Conservation (phyloP, 2,797 vertebrate species). For the Sebastes reedi region DNA sequence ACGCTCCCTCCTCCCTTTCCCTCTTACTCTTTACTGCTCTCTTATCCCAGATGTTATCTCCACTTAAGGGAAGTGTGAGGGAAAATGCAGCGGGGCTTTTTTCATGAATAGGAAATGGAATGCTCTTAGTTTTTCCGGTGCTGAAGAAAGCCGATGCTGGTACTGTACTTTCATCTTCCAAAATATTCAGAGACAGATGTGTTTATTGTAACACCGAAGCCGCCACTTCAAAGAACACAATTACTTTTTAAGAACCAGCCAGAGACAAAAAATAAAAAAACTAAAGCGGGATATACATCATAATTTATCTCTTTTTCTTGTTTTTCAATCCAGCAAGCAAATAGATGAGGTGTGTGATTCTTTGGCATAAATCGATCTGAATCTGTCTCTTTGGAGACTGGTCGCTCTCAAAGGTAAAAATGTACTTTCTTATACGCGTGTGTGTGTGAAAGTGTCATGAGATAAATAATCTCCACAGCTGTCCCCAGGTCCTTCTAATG, state of each 20-base stretch:
- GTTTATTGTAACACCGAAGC: neutral
- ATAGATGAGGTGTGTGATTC: neutral
- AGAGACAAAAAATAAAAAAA: neutral
- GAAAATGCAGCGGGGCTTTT: constrained; percentile 52
- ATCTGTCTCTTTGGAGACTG: neutral
- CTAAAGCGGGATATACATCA: neutral
- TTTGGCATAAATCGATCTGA: neutral
- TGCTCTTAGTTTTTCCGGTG: constrained; percentile 32
- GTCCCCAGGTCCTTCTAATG: constrained; percentile 61
- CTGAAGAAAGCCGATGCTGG: constrained; percentile 43
- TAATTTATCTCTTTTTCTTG: neutral
- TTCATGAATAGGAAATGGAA: constrained; percentile 59
- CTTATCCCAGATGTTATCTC: constrained; percentile 79
- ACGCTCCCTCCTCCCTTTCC: constrained; percentile 34
- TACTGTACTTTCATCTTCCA: constrained; percentile 46
- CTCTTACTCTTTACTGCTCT: constrained; percentile 55
- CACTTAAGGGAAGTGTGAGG: constrained; percentile 71
- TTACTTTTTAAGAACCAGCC: neutral
- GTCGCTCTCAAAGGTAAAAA: neutral
- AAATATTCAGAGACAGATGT: constrained; percentile 3
- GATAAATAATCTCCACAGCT: constrained; percentile 62
- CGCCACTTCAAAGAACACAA: constrained; percentile 13
- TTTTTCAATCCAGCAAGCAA: neutral
- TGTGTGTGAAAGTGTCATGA: constrained; percentile 11
- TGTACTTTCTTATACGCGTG: neutral